These are phyloP conservation scores for Holocentrus rufus DNA, from an alignment of 2,797 vertebrate species.

Conservation along the genomic window DNA sequence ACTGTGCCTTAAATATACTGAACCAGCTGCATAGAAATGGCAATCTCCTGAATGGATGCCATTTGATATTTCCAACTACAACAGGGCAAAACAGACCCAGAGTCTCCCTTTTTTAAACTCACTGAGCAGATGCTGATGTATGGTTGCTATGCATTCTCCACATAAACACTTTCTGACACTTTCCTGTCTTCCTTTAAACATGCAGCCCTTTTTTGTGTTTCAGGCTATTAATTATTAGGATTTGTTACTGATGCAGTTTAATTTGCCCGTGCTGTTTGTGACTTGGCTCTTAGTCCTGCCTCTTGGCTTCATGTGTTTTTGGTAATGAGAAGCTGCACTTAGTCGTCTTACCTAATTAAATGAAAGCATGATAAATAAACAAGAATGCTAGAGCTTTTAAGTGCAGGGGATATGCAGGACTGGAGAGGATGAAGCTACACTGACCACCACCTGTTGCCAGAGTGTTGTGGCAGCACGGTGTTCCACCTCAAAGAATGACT, in stretches of 20 bases:
- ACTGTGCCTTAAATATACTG: slow-evolving; percentile 5
- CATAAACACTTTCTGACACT: background rate
- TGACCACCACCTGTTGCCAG: too few species aligned
- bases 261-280: background rate
- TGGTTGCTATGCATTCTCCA: background rate
- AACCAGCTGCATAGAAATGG: slow-evolving; percentile 18
- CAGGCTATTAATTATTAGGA: too few species aligned
- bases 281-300: background rate
- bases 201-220: background rate
- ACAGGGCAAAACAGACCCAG: background rate
- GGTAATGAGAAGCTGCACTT: background rate
- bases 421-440: too few species aligned
- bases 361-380: background rate
- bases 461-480: too few species aligned
- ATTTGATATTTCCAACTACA: slow-evolving; percentile 24
- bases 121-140: background rate
- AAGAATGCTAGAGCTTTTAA: too few species aligned
- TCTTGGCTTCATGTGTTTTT: slow-evolving; percentile 14
- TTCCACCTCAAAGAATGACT: too few species aligned
- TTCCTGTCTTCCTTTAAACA: too few species aligned
- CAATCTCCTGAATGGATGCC: slow-evolving; percentile 24
- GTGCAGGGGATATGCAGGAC: too few species aligned
- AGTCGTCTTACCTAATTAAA: slow-evolving; percentile 24
- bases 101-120: background rate
- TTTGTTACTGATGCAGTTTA: background rate